Base-by-base conservation (phyloP, 2,113 vertebrate species). In the Numida meleagris region DNA sequence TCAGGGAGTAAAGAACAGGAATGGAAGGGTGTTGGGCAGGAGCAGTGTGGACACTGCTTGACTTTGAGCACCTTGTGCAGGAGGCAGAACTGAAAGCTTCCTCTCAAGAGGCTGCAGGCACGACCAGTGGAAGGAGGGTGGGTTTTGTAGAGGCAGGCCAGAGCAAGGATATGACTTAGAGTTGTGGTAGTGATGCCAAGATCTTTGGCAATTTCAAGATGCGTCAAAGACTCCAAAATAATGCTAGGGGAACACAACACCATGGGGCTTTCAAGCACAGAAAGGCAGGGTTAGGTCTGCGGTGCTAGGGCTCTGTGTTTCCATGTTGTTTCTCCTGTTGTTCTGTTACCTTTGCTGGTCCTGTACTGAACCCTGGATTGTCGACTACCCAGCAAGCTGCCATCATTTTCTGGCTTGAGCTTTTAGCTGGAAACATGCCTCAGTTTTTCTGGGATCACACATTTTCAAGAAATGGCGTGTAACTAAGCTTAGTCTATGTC, bases 331-430 rank as follows among this genome's bases (percentile, higher is more conserved):
- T 50, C 59, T 82, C 29, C 57, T 74, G 40, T 27, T 10, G 1
- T 74, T 66, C 66, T 80, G 14, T 73, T 48, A 66, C 23, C 20
- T 51, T 78, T 78, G 15, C 23, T 45, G 45, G 59, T 38, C 42
- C 36, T 6, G 14, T 68, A 51, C 40, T 34, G 71, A 93, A 68
- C 10, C 25, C 25, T 48, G 45, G 27, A 20, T 67, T 46, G 9
- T 43, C 6, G 0, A 11, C 19, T 4, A 2, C 46, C 34, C 40
- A 57, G 19, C 0, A 2, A 24, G 7, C 18, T 73, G n/a, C 20
- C 70, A 10, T 65, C 0, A 0, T 45, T 86, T 80, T 43, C 48
- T 88, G 43, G 12, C 43, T 74, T 83, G 13, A 13, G 18, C 61
- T 94, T 80, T 21, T 45, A 93, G 10, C 38, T 86, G 38, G 17